Conservation (phyloP, 2,888 invertebrate species). For the Acleris laterana region DNA sequence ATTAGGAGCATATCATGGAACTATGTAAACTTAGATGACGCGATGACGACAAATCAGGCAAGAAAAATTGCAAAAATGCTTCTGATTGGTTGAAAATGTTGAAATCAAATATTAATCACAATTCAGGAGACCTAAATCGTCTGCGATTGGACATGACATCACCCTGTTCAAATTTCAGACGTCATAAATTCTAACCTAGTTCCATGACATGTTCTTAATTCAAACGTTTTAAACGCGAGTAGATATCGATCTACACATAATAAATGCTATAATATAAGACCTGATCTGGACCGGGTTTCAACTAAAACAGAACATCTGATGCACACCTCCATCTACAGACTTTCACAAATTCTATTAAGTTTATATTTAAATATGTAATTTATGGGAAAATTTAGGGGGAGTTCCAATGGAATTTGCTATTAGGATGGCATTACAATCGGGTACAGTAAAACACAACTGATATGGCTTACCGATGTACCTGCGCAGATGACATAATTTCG, state of each 20-base stretch:
- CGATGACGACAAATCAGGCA: background rate
- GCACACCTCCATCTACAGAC: constrained; percentile 36
- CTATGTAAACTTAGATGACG: background rate
- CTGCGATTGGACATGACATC: background rate
- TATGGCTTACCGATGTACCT: no score
- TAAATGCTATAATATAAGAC: constrained; percentile 61
- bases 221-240: constrained; percentile 67
- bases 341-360: constrained; percentile 25
- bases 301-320: constrained; percentile 62
- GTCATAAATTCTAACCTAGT: constrained; percentile 1
- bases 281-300: constrained; percentile 73
- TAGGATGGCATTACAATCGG: constrained; percentile 15
- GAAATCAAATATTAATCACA: background rate
- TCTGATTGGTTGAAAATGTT: constrained; percentile 3
- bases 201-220: constrained; percentile 13
- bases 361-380: constrained; percentile 19
- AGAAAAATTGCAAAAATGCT: background rate
- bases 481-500: no score
- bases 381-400: constrained; percentile 20
- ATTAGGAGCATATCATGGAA: constrained; percentile 15
- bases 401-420: constrained; percentile 27
- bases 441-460: no score
- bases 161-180: background rate
- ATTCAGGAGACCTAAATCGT: background rate
- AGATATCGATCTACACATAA: constrained; percentile 66